A percentile compares a stretch with the other conserved stretches of the same genome.
Evolutionary conservation across 1,140 invertebrate genomes (phyloP).

Genomic region (Eriosoma lanigerum): DNA sequence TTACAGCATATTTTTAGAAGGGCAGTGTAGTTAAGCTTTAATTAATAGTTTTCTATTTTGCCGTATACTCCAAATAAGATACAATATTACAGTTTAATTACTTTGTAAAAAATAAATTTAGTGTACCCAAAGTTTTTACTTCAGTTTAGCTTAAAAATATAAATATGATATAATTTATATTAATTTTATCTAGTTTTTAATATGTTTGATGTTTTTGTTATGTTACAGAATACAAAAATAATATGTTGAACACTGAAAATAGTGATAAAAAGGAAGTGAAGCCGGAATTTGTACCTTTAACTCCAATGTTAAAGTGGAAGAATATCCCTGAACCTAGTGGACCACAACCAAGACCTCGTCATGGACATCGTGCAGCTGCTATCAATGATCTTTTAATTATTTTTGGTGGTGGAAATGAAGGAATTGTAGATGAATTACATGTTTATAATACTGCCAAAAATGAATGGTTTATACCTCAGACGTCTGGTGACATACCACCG

Average conservation of each 20-base stretch:
- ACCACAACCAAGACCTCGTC: slow-evolving; percentile 89
- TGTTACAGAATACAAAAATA: slow-evolving; percentile 42
- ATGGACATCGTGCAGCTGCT: slow-evolving; percentile 97
- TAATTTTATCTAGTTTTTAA: slow-evolving; percentile 40
- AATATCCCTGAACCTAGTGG: slow-evolving; percentile 89
- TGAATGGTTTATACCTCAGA: slow-evolving; percentile 98
- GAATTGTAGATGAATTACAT: slow-evolving; percentile 98
- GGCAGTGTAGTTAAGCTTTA: too few species aligned
- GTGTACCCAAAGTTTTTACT: slow-evolving; percentile 44
- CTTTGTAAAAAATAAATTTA: slow-evolving; percentile 39
- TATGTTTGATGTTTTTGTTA: slow-evolving; percentile 44
- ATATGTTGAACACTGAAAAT: slow-evolving; percentile 47
- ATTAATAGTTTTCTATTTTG: too few species aligned
- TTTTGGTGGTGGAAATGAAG: slow-evolving; percentile 99
- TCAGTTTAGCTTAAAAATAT: slow-evolving; percentile 25
- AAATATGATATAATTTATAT: not conserved
- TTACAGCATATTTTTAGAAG: too few species aligned
- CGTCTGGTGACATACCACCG: slow-evolving; percentile 96
- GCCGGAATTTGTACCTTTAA: slow-evolving; percentile 30
- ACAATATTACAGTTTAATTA: slow-evolving; percentile 30
- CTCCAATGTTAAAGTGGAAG: slow-evolving; percentile 72
- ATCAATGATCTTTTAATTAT: slow-evolving; percentile 99
- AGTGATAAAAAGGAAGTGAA: slow-evolving; percentile 43
- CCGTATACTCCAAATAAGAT: too few species aligned
- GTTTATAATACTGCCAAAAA: slow-evolving; percentile 95